Evolutionary conservation across 2,113 vertebrate species (phyloP).

Genomic region (Cephalophus harveyi): DNA sequence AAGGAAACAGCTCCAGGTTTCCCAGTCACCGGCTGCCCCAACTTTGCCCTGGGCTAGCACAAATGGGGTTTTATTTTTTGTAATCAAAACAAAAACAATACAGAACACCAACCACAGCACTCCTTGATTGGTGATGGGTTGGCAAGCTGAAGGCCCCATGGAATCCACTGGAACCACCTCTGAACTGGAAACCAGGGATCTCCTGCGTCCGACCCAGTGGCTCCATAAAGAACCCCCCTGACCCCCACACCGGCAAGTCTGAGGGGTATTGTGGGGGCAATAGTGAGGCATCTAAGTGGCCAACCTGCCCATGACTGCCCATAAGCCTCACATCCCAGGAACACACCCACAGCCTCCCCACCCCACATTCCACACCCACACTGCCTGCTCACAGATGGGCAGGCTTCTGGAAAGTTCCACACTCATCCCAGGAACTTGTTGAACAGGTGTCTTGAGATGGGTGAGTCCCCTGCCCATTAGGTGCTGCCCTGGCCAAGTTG

Average conservation of each 20-base stretch:
- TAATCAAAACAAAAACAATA: background rate
- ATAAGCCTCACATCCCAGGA: background rate
- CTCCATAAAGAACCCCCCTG: background rate
- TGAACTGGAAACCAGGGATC: background rate
- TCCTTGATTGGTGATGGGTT: background rate
- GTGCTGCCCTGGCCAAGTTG: background rate
- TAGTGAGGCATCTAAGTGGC: rapidly evolving
- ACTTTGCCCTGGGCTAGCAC: background rate
- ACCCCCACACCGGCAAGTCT: rapidly evolving
- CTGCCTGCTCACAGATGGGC: background rate
- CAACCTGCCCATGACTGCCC: background rate
- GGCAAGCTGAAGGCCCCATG: background rate
- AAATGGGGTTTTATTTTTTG: background rate
- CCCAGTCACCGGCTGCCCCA: rapidly evolving
- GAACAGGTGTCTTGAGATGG: background rate
- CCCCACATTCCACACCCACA: background rate
- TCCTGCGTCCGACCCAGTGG: background rate
- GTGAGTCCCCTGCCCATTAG: background rate
- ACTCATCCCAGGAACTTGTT: background rate
- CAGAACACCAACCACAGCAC: background rate
- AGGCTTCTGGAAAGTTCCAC: background rate
- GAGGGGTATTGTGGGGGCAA: background rate
- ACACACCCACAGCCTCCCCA: no score
- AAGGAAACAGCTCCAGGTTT: background rate
- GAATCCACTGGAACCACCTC: background rate